phyloP scores from a whole-genome alignment of 2,113 vertebrate species.

The Thomomys bottae region DNA sequence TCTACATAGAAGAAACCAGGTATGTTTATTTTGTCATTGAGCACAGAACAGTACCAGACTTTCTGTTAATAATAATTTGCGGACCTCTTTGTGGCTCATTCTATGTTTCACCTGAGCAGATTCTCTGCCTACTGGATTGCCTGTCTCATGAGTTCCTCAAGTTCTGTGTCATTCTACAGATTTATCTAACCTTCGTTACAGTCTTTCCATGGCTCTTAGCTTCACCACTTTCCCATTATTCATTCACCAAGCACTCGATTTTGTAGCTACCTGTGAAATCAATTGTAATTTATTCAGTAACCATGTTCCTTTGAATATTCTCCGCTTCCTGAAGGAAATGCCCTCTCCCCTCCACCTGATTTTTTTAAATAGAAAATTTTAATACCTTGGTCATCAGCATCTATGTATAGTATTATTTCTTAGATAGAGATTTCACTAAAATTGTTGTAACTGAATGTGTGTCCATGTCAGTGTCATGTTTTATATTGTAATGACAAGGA shows the following conservation, averaged over 20 bases:
- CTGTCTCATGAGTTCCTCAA: background rate
- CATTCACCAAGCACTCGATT: background rate
- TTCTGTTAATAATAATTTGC: background rate
- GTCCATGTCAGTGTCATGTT: slow-evolving; percentile 6
- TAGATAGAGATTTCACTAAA: slow-evolving; percentile 44
- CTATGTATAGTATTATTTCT: slow-evolving; percentile 24
- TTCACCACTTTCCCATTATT: slow-evolving; percentile 1
- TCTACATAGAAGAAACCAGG: background rate
- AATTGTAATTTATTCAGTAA: slow-evolving; percentile 7
- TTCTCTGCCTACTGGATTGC: background rate
- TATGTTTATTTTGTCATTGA: background rate
- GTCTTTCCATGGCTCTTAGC: background rate
- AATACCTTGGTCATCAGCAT: slow-evolving; percentile 21
- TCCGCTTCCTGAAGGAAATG: slow-evolving; percentile 48
- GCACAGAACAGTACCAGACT: background rate
- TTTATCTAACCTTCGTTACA: slow-evolving; percentile 8
- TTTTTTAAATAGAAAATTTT: slow-evolving; percentile 7
- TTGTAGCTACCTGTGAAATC: slow-evolving; percentile 1
- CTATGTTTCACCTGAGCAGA: background rate
- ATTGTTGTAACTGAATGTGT: background rate
- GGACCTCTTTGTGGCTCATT: background rate
- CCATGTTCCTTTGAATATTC: slow-evolving; percentile 27
- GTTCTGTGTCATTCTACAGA: background rate
- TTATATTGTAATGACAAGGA: slow-evolving; percentile 32
- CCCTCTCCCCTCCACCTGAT: slow-evolving; percentile 6